phyloP scores from a whole-genome alignment of 2,888 invertebrate genomes.

The Andrena bucephala region DNA sequence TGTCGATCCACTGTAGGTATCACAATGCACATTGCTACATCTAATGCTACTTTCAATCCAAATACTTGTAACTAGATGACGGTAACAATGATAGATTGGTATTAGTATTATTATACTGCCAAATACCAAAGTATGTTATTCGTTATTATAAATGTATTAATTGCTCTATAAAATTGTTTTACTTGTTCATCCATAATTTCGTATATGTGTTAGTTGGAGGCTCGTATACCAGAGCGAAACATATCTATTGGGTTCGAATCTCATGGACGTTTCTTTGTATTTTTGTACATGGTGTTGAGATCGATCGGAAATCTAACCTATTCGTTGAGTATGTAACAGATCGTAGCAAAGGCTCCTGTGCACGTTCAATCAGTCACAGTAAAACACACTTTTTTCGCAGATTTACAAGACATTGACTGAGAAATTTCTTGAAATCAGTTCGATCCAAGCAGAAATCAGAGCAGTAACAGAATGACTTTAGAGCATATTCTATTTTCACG shows the following conservation, averaged over 20 bases:
- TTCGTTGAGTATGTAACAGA: conserved; percentile 50
- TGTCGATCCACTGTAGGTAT: not conserved
- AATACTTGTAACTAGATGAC: conserved; percentile 32
- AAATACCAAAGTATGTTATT: conserved; percentile 38
- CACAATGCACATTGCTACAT: conserved; percentile 11
- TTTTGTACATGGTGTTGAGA: conserved; percentile 43
- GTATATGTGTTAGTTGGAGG: conserved; percentile 16
- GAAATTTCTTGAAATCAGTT: conserved; percentile 67
- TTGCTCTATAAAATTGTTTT: conserved; percentile 15
- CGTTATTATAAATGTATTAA: conserved; percentile 1
- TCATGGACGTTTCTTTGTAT: conserved; percentile 46
- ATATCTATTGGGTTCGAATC: conserved; percentile 33
- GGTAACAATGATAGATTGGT: conserved; percentile 20
- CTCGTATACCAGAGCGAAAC: conserved; percentile 23
- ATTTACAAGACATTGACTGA: conserved; percentile 39
- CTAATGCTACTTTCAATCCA: conserved; percentile 7
- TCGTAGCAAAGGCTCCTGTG: conserved; percentile 28
- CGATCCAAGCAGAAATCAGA: conserved; percentile 72
- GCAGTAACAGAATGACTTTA: conserved; percentile 74
- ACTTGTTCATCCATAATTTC: conserved; percentile 27
- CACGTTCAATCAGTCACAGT: conserved; percentile 27
- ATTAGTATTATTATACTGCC: conserved; percentile 12
- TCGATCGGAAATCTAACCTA: conserved; percentile 65
- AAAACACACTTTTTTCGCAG: conserved; percentile 51
- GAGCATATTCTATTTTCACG: conserved; percentile 81